A percentile compares a stretch with the other conserved stretches of the same genome.
phyloP scores from a whole-genome alignment of 2,113 vertebrate species.

The Trochalopteron elliotii region DNA sequence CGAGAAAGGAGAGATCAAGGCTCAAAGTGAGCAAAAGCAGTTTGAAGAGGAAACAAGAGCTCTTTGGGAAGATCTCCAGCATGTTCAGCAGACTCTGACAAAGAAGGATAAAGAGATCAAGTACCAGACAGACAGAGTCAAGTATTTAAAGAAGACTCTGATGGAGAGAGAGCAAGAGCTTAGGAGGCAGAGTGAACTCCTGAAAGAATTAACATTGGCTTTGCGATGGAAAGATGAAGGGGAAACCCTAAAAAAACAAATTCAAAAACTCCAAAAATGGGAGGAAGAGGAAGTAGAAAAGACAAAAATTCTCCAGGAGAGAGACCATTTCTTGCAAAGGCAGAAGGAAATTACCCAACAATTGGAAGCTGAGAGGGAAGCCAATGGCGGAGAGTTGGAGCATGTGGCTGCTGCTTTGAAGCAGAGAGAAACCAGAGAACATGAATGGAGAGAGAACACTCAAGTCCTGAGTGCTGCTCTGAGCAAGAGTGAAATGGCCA shows the following conservation, averaged over 20 bases:
- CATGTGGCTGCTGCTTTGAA: constrained; percentile 34
- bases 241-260: not conserved
- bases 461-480: constrained; percentile 51
- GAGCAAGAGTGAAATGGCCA: constrained; percentile 50
- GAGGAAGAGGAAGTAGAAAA: constrained; percentile 6
- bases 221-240: not conserved
- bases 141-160: constrained; percentile 34
- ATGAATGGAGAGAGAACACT: constrained; percentile 68
- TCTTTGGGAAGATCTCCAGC: not conserved
- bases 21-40: not conserved
- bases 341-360: constrained; percentile 9
- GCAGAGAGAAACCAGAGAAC: constrained; percentile 67
- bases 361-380: not conserved
- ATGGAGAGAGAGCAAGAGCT: constrained; percentile 28
- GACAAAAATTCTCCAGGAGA: not conserved
- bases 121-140: not conserved
- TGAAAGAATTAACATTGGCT: constrained; percentile 24
- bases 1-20: not conserved
- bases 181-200: not conserved
- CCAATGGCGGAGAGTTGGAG: constrained; percentile 43
- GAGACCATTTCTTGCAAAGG: not conserved
- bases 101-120: not conserved
- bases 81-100: not conserved
- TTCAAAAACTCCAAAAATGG: constrained; percentile 1
- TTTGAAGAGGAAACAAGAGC: not conserved